Base-by-base conservation (phyloP, 2,888 invertebrate genomes). In the Subacronicta megacephala region DNA sequence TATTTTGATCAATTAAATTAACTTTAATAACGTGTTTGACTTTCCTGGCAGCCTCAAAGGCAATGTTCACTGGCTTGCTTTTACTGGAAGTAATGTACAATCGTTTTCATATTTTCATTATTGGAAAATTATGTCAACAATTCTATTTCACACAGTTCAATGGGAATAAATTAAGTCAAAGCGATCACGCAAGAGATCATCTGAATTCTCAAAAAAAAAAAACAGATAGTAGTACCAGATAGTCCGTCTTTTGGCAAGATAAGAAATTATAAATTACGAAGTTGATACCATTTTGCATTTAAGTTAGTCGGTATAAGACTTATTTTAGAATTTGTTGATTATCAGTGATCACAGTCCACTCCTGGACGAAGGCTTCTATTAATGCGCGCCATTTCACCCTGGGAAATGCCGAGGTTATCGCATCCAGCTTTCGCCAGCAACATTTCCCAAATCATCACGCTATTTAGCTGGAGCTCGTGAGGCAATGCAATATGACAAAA, bases 221-320 rank as follows among this genome's bases (percentile, higher is more conserved):
- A n/a, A n/a, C n/a, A n/a, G n/a, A 63, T 63, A 57, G 56, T 65
- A 41, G 68, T n/a, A n/a, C 77, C 72, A 75, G 72, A 63, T 69
- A 78, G 78, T 81, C 43, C 56, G 74, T 80, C 73, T 77, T 78
- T 75, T 80, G 75, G 33, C 76, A 53, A 84, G 86, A 87, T 87
- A 87, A 85, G 83, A 79, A 62, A 84, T 79, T 78, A 77, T 63
- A 84, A 88, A 88, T 88, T 88, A 82, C 84, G 64, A 80, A 82
- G 80, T 83, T 84, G 84, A 85, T 83, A 84, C 82, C 83, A 84
- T 86, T 86, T 85, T 82, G 81, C 82, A 84, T 88, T 85, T 84
- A 80, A 73, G 80, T 83, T 80, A 85, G 26, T 36, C 43, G 38
- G 46, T 78, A 83, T 83, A 81, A 83, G 81, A 84, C 84, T 85